phyloP scores from a whole-genome alignment of 1,140 invertebrate genomes.

The Aphelenchoides besseyi region DNA sequence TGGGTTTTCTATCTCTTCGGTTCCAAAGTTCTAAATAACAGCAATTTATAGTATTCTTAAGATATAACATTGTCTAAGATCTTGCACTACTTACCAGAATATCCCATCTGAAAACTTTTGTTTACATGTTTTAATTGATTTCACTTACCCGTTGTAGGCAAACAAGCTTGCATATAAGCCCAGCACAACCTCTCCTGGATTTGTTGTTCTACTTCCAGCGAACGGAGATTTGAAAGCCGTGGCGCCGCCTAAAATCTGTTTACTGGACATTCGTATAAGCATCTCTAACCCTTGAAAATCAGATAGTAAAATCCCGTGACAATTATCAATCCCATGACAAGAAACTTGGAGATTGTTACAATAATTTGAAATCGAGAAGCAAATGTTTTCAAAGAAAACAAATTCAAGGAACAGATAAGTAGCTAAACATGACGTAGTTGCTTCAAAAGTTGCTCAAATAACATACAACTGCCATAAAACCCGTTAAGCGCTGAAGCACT shows the following conservation, averaged over 20 bases:
- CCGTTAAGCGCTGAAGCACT: slow-evolving; percentile 37
- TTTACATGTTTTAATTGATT: too few relatives aligned
- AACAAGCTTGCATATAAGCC: slow-evolving; percentile 53
- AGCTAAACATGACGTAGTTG: too few relatives aligned
- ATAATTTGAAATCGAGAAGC: slow-evolving; percentile 53
- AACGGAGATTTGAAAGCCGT: slow-evolving; percentile 42
- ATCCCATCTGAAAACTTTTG: too few relatives aligned
- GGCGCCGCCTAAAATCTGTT: slow-evolving; percentile 22
- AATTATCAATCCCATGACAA: slow-evolving; percentile 50
- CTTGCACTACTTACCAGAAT: too few relatives aligned
- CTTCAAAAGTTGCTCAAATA: too few relatives aligned
- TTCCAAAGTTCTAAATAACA: slow-evolving; percentile 51
- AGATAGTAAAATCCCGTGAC: slow-evolving; percentile 50
- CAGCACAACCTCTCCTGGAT: slow-evolving; percentile 50
- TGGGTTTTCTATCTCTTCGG: slow-evolving; percentile 52
- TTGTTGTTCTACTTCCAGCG: slow-evolving; percentile 31
- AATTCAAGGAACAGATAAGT: slow-evolving; percentile 40
- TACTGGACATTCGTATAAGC: too few relatives aligned
- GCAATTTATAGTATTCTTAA: too few relatives aligned
- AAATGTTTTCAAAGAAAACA: slow-evolving; percentile 49
- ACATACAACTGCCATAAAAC: slow-evolving; percentile 46
- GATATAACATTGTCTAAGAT: too few relatives aligned
- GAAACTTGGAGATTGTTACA: slow-evolving; percentile 49
- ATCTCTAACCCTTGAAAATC: slow-evolving; percentile 36
- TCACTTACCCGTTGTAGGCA: slow-evolving; percentile 56